Base-by-base conservation (phyloP, 2,797 vertebrate species). In the Glyptemys insculpta region DNA sequence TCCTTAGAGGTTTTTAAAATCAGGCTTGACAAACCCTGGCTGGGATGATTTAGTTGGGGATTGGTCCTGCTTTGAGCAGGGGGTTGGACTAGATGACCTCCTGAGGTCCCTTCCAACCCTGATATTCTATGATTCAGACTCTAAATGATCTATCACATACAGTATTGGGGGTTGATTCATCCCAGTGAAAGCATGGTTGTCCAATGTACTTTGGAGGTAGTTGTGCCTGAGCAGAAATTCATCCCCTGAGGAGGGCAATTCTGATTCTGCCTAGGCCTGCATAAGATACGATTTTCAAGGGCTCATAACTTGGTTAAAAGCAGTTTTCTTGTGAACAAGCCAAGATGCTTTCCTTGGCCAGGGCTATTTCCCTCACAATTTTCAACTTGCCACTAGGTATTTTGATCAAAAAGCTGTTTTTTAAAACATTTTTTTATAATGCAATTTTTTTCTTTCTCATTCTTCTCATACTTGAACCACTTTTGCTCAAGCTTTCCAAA, bases 401-500 rank as follows among this genome's bases (percentile, higher is more conserved):
- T 27, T 1, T 83, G 86, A 83, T 47, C 29, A 89, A 91, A 83
- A 92, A 74, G 81, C 85, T 92, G 81, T 52, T 96, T 87, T 65
- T 87, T 90, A 57, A 54, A 95, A 92, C 79, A 62, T 65, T 94
- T 80, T 80, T 54, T 96, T 87, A 25, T 8, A 90, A 83, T 92
- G 90, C 57, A 96, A 41, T 62, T 53, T 41, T 88, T 93, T 6
- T 68, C 65, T 68, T 21, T 68, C 65, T 68, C 65, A 88, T 91
- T 96, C 68, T 92, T 72, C 82, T 94, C 59, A 29, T n/a, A 88
- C n/a, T 88, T 83, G 93, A 94, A 96, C 92, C 59, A 92, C 62
- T 96, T 84, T 97, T 97, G 86, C 93, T 96, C 90, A 97, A 95
- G 94, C 52, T 91, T 88, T 94, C 54, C 93, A 97, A 82, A 96